These are phyloP conservation scores for Physocephala rufipes DNA, from an alignment of 2,888 invertebrate genomes.

Conservation along the genomic window DNA sequence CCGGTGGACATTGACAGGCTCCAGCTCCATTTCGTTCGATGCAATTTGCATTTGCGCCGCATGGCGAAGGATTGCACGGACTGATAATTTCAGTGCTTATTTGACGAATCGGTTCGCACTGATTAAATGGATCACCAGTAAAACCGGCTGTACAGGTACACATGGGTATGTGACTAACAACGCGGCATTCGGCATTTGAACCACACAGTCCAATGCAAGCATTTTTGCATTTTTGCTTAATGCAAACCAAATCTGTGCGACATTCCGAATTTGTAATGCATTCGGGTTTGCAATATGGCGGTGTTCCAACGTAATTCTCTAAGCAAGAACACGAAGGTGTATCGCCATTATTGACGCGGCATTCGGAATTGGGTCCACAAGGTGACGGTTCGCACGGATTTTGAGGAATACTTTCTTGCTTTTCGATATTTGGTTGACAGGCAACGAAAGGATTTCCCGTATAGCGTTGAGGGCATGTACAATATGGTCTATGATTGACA, in stretches of 20 bases:
- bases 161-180: constrained; percentile 78
- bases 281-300: constrained; percentile 79
- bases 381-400: constrained; percentile 77
- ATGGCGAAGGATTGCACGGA: constrained; percentile 76
- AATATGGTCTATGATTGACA: constrained; percentile 77
- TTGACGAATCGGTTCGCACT: constrained; percentile 68
- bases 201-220: constrained; percentile 79
- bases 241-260: constrained; percentile 74
- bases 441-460: constrained; percentile 82
- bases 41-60: constrained; percentile 77
- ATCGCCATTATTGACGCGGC: constrained; percentile 69
- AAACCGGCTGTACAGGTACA: constrained; percentile 73
- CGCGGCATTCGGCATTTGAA: constrained; percentile 75
- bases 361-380: constrained; percentile 78
- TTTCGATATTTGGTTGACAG: constrained; percentile 71
- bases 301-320: constrained; percentile 75
- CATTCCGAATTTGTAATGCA: constrained; percentile 79
- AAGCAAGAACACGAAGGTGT: constrained; percentile 79
- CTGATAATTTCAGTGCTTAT: constrained; percentile 67
- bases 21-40: constrained; percentile 75
- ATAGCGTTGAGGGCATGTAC: constrained; percentile 74
- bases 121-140: constrained; percentile 76
- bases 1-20: constrained; percentile 75
- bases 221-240: constrained; percentile 77
- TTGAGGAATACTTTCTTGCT: constrained; percentile 55